Evolutionary conservation across 2,113 vertebrate species (phyloP), one percentile per base, ranked within the genome.

Genomic region (Colius striatus): DNA sequence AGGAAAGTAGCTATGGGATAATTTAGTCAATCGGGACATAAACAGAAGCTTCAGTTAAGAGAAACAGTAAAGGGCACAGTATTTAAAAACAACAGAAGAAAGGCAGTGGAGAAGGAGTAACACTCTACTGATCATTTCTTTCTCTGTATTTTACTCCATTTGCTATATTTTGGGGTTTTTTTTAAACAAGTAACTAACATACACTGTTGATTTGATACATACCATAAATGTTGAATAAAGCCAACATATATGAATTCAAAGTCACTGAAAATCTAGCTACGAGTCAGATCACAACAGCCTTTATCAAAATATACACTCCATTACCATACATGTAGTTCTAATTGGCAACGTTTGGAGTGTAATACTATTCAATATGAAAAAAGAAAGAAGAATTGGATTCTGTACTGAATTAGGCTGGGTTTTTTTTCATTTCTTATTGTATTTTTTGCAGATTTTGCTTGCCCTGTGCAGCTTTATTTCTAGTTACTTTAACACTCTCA

Each of bases 191-290:
- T 16, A 65, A 48, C 41, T 5, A 89, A 55, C 6, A 2, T 5
- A 9, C 18, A 57, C 16, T 57, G 6, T 4, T 84, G 16, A 81
- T 43, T 57, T 60, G 29, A 71, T 87, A 74, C 8, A 29, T 30
- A 66, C 4, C 4, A n/a, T 9, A 62, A 66, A 47, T 11, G 7
- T 9, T 84, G 5, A 77, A 10, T 51, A 2, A 54, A 72, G n/a
- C 19, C 18, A 68, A 76, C 11, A 34, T 5, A 77, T 0, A 0
- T 36, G 9, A 66, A 50, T 8, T 51, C 0, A 0, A 84, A 92
- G 70, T 47, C 50, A 34, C 23, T 58, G 47, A 73, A 86, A 67
- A 72, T 11, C 11, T 2, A 72, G 32, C 62, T 61, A 26, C 14
- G 2, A 85, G 55, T 5, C n/a, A 85, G 54, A 54, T 38, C 34